These are phyloP conservation scores for Spatulosminthurus flaviceps DNA, from an alignment of 2,888 invertebrate genomes.

Conservation along the genomic window DNA sequence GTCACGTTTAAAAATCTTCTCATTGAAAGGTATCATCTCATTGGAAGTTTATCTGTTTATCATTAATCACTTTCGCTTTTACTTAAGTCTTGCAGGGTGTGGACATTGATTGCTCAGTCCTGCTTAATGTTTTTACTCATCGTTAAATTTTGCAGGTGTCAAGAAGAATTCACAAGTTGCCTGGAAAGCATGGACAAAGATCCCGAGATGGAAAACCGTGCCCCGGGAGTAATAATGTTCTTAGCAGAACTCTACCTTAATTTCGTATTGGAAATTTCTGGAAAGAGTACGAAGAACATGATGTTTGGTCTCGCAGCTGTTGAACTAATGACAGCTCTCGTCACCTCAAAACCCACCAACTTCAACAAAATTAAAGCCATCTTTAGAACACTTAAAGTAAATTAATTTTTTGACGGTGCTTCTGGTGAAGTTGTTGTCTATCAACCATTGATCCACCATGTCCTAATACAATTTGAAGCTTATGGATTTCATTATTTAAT, in stretches of 20 bases:
- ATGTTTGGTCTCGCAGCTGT: constrained; percentile 56
- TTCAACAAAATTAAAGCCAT: constrained; percentile 52
- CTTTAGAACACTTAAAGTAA: constrained; percentile 57
- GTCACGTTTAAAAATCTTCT: constrained; percentile 54
- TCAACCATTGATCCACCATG: too few species aligned
- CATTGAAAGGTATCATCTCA: constrained; percentile 55
- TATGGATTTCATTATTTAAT: too few species aligned
- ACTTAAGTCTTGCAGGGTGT: too few species aligned
- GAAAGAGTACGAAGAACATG: constrained; percentile 44
- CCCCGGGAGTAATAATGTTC: constrained; percentile 54
- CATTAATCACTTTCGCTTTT: too few species aligned
- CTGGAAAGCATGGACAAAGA: constrained; percentile 48
- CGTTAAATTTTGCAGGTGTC: constrained; percentile 46
- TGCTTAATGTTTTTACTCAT: background rate
- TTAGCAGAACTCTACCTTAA: constrained; percentile 59
- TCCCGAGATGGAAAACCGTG: constrained; percentile 38
- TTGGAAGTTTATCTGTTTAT: too few species aligned
- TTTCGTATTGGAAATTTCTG: constrained; percentile 45
- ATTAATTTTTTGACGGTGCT: too few species aligned
- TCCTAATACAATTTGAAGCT: too few species aligned
- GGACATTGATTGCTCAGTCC: too few species aligned
- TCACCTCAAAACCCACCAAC: constrained; percentile 48
- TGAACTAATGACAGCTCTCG: constrained; percentile 57
- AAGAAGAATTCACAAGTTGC: constrained; percentile 56
- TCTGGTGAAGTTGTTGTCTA: too few species aligned